Evolutionary conservation across 2,888 invertebrate species (phyloP), one percentile per base, ranked within the genome.

Genomic region (Melieria crassipennis): DNA sequence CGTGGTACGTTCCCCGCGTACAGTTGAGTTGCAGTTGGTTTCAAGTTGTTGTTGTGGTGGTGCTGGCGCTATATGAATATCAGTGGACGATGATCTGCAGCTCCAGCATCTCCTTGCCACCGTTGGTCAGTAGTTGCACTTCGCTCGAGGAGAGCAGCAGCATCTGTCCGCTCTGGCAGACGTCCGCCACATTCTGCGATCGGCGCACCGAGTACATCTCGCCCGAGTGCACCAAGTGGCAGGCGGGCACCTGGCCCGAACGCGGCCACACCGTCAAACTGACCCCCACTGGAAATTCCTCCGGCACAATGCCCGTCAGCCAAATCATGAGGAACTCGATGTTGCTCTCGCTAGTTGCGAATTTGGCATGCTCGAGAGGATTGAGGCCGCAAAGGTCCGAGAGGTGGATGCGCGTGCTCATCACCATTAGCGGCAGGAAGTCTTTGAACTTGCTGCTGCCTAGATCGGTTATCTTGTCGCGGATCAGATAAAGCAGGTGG

Each of bases 371-470:
- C 16, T 64, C 62, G 45, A n/a, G 48, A 13, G 10, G 3, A 30
- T 11, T 9, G 4, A 9, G 4, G 11, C 65, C 30, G 43, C 78
- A 78, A 7, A 82, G 62, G 0, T 83, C 78, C 0, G 71, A 45
- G 1, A 80, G 45, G 9, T 74, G 75, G 4, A 83, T 58, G 7
- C 82, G 82, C 0, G 80, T 76, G 0, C 80, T 79, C 86, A 86
- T 85, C 0, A 86, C 78, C 4, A 85, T 69, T 4, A 86, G 55
- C 0, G 85, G 85, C 55, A 86, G 68, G 16, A 80, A 78, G 52
- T 84, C 78, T 7, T 80, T 78, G 60, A 78, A 79, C 16, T 80
- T 76, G 0, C 74, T 75, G 70, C 76, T 77, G 4, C 81, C 80
- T n/a, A 79, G 67, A 65, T 82, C 80, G 3, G 70, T 72, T 4